phyloP scores from a whole-genome alignment of 2,113 vertebrate genomes.

The Dicerorhinus sumatrensis region DNA sequence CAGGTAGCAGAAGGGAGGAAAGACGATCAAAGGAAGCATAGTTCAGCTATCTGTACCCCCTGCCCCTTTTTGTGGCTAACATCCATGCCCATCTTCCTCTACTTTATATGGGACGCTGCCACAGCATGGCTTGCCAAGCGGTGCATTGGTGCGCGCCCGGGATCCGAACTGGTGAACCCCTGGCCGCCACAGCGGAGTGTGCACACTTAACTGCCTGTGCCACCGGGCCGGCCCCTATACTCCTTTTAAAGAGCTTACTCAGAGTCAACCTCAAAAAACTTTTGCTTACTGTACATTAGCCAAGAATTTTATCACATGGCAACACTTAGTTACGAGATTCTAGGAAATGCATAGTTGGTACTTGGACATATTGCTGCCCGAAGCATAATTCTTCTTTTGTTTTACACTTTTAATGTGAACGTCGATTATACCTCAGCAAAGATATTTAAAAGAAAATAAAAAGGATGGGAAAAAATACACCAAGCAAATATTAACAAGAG shows the following conservation, averaged over 20 bases:
- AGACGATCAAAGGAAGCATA: neutral
- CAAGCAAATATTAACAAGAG: neutral
- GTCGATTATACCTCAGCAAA: neutral
- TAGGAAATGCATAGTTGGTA: neutral
- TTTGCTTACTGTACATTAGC: neutral
- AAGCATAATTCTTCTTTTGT: neutral
- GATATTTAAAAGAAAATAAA: neutral
- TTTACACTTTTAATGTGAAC: neutral
- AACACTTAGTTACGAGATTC: neutral
- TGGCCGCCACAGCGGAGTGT: too few species aligned
- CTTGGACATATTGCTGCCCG: neutral
- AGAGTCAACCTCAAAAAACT: neutral
- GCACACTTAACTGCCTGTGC: too few species aligned
- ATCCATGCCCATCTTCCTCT: too few species aligned
- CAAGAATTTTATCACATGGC: neutral
- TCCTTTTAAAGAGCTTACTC: neutral
- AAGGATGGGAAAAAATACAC: neutral
- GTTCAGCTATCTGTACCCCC: neutral
- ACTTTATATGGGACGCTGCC: too few species aligned
- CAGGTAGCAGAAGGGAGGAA: neutral
- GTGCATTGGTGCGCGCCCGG: too few species aligned
- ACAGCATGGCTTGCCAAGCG: too few species aligned
- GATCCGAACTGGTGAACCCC: too few species aligned
- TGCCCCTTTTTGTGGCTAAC: too few species aligned
- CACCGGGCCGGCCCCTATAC: neutral